phyloP scores from a whole-genome alignment of 1,140 invertebrate genomes.

The Cotesia chilonis region DNA sequence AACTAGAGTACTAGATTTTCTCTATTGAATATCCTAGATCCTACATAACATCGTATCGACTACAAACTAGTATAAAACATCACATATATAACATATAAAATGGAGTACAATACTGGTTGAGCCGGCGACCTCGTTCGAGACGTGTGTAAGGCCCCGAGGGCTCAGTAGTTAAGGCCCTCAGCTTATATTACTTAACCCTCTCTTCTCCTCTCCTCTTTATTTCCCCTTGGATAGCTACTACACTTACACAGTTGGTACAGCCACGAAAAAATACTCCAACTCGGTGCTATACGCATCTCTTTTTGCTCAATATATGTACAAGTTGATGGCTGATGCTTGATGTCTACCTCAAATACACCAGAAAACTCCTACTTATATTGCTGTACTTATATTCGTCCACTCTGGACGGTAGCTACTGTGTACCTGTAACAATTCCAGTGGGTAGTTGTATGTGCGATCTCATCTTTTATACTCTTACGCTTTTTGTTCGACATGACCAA shows the following conservation, averaged over 20 bases:
- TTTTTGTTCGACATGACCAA: too few species aligned
- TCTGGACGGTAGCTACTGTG: not conserved
- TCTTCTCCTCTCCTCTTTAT: not conserved
- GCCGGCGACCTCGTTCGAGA: conserved; percentile 56
- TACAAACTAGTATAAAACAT: not conserved
- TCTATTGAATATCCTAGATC: not conserved
- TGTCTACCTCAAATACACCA: not conserved
- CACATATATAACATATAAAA: not conserved
- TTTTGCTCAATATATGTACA: conserved; percentile 35
- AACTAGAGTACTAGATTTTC: conserved; percentile 10
- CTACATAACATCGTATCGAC: not conserved
- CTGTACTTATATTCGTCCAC: too few species aligned
- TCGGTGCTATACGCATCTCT: conserved; percentile 34
- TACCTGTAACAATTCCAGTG: not conserved
- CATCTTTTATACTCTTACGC: too few species aligned
- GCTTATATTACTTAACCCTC: not conserved
- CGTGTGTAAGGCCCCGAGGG: conserved; percentile 45
- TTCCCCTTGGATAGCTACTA: conserved; percentile 48
- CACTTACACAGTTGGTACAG: conserved; percentile 54
- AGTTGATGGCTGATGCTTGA: conserved; percentile 18
- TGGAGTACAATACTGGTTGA: not conserved
- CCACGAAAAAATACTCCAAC: not conserved
- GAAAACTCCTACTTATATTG: not conserved
- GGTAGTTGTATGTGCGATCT: conserved; percentile 21
- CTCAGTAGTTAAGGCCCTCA: conserved; percentile 20